Evolutionary conservation across 1,140 invertebrate species (phyloP).

Genomic region (Odontomachus brunneus): DNA sequence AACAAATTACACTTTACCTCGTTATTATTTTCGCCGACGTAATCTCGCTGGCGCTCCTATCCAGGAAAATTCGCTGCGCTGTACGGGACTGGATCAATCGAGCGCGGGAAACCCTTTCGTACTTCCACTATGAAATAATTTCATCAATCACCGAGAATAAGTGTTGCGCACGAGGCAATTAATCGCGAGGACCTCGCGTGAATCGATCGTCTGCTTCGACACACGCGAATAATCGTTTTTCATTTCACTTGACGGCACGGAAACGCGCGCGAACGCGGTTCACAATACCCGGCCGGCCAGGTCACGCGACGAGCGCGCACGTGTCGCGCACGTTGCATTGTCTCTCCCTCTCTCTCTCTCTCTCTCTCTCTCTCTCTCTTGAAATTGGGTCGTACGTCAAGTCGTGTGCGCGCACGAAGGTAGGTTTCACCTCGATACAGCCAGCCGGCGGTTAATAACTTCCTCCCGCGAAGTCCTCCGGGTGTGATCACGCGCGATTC

Average conservation of each 20-base stretch:
- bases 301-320: slow-evolving; percentile 42
- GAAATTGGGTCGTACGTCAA: slow-evolving; percentile 51
- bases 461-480: slow-evolving; percentile 44
- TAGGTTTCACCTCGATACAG: slow-evolving; percentile 59
- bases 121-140: no score
- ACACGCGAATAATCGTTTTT: slow-evolving; percentile 1
- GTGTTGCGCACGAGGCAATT: no score
- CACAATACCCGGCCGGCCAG: slow-evolving; percentile 36
- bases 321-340: slow-evolving; percentile 61
- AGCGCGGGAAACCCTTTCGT: no score
- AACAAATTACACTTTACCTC: neutral
- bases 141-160: no score
- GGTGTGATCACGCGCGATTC: slow-evolving; percentile 54
- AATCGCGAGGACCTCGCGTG: neutral
- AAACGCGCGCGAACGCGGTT: slow-evolving; percentile 50
- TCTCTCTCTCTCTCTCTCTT: no score
- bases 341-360: no score
- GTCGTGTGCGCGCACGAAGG: slow-evolving; percentile 53
- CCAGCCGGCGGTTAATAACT: slow-evolving; percentile 61
- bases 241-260: neutral
- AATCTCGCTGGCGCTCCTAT: slow-evolving; percentile 1
- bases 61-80: no score
- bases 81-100: no score
- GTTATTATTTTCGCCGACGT: neutral
- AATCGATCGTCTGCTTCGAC: neutral